Evolutionary conservation across 2,797 vertebrate genomes (phyloP).

Genomic region (Halcyon chelicuti): DNA sequence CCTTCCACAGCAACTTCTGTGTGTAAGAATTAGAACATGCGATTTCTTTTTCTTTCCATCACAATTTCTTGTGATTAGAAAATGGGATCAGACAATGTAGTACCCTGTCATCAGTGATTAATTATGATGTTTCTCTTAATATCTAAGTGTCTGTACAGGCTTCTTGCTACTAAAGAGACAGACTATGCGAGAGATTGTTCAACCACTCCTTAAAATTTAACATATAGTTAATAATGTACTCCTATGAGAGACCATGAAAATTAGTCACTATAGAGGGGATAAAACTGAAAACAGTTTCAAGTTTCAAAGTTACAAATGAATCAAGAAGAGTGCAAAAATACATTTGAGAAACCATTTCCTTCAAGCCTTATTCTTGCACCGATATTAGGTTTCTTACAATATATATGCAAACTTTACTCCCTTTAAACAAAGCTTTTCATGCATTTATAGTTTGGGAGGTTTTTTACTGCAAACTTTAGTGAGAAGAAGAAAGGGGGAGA

Average conservation of each 20-base stretch:
- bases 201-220: conserved; percentile 12
- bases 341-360: not conserved
- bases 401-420: not conserved
- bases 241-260: not conserved
- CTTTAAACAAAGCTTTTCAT: not conserved
- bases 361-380: not conserved
- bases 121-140: not conserved
- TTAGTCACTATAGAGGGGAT: not conserved
- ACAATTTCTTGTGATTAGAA: not conserved
- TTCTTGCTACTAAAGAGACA: not conserved
- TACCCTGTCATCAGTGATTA: not conserved
- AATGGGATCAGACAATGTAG: conserved; percentile 3
- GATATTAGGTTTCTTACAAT: not conserved
- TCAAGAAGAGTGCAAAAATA: conserved; percentile 8
- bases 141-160: not conserved
- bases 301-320: conserved; percentile 3
- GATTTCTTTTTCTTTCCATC: not conserved
- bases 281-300: not conserved
- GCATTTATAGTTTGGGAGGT: fast-evolving
- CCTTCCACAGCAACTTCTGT: not conserved
- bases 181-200: not conserved
- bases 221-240: not conserved
- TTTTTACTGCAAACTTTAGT: not conserved
- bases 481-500: not conserved
- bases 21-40: not conserved